Evolutionary conservation across 2,113 vertebrate genomes (phyloP).

Genomic region (Bubalus kerabau): DNA sequence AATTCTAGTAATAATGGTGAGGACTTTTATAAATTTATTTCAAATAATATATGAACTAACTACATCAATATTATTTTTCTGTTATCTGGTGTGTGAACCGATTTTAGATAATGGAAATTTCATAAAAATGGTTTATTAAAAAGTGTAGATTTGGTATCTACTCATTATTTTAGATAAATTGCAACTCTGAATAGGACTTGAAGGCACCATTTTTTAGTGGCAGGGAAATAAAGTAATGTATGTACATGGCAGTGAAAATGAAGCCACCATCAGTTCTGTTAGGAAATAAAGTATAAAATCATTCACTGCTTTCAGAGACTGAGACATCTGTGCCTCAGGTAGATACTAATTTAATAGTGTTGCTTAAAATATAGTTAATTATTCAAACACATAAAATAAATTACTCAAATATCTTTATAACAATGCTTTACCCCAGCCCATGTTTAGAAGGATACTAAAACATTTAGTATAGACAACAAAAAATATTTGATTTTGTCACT

Average conservation of each 20-base stretch:
- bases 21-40: not conserved
- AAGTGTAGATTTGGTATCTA: constrained; percentile 23
- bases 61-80: constrained; percentile 33
- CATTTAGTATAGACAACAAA: not conserved
- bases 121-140: constrained; percentile 45
- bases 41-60: not conserved
- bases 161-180: constrained; percentile 56
- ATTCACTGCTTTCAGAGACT: constrained; percentile 30
- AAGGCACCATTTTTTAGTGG: constrained; percentile 40
- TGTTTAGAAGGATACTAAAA: not conserved
- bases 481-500: not conserved
- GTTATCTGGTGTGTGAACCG: not conserved
- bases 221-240: constrained; percentile 39
- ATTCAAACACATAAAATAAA: not conserved
- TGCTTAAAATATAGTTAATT: constrained; percentile 17
- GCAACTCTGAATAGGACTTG: constrained; percentile 5
- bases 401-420: not conserved
- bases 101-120: constrained; percentile 7
- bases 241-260: constrained; percentile 27
- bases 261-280: constrained; percentile 27
- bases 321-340: constrained; percentile 22
- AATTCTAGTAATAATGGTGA: not conserved
- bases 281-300: constrained; percentile 15
- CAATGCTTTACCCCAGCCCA: not conserved
- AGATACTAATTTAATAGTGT: not conserved